phyloP scores from a whole-genome alignment of 2,888 invertebrate genomes.

The Euclidia mi region DNA sequence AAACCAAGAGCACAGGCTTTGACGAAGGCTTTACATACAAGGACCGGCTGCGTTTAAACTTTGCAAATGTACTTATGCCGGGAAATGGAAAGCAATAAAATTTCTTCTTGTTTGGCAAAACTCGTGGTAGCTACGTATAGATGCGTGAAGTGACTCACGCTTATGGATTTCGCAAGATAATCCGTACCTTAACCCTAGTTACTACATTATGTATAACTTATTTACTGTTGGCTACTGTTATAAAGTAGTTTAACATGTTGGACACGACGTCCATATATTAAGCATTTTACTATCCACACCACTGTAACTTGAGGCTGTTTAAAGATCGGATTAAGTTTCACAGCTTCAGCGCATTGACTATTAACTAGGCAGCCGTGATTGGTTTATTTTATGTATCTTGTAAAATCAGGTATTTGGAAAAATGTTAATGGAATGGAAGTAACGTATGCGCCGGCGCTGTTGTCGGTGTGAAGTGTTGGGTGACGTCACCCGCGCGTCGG shows the following conservation, averaged over 20 bases:
- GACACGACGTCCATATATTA: slow-evolving; percentile 14
- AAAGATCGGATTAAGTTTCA: slow-evolving; percentile 37
- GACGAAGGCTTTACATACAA: slow-evolving; percentile 52
- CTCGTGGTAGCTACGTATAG: slow-evolving; percentile 23
- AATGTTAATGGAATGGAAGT: slow-evolving; percentile 50
- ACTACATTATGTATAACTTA: background rate
- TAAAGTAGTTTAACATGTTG: slow-evolving; percentile 29
- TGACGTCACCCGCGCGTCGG: slow-evolving; percentile 48
- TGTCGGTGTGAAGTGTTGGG: slow-evolving; percentile 30
- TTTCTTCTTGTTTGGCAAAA: slow-evolving; percentile 40
- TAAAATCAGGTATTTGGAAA: slow-evolving; percentile 37
- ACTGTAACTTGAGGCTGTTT: slow-evolving; percentile 17
- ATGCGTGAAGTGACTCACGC: slow-evolving; percentile 10
- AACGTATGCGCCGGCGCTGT: slow-evolving; percentile 72
- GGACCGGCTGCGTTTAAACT: slow-evolving; percentile 52
- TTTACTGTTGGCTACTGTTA: background rate
- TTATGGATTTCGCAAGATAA: background rate
- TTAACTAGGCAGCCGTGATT: slow-evolving; percentile 31
- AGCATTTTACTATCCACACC: slow-evolving; percentile 24
- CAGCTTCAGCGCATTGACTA: slow-evolving; percentile 21
- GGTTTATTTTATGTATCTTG: slow-evolving; percentile 24
- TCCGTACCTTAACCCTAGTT: background rate
- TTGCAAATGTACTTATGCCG: slow-evolving; percentile 39
- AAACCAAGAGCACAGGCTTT: slow-evolving; percentile 60
- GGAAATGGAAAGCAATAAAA: slow-evolving; percentile 49